A percentile compares a stretch with the other conserved stretches of the same genome.
phyloP scores from a whole-genome alignment of 2,888 invertebrate species.

The Malthinus seriepunctatus region DNA sequence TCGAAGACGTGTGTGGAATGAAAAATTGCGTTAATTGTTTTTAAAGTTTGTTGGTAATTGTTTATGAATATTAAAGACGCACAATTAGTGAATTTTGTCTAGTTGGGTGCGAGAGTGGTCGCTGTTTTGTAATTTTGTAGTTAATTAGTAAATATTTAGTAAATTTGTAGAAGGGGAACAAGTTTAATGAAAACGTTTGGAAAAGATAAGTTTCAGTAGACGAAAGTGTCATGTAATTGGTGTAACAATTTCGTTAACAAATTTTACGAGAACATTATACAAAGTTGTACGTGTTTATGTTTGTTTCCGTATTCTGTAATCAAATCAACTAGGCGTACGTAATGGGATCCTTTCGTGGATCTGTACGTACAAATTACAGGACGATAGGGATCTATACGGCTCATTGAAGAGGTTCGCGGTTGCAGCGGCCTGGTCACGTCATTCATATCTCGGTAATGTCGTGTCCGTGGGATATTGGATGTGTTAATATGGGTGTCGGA shows the following conservation, averaged over 20 bases:
- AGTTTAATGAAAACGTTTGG: not conserved
- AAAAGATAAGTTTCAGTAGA: constrained; percentile 9
- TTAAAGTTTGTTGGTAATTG: too few species aligned
- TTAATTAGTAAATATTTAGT: too few species aligned
- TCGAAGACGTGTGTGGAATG: too few species aligned
- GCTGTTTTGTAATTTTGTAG: too few species aligned
- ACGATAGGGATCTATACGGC: constrained; percentile 30
- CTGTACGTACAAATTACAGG: constrained; percentile 30
- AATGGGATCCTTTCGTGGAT: constrained; percentile 26
- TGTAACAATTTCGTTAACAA: constrained; percentile 18
- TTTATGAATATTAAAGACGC: too few species aligned
- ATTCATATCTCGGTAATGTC: constrained; percentile 56
- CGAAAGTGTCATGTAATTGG: constrained; percentile 9
- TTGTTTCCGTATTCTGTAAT: constrained; percentile 25
- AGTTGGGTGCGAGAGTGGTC: too few species aligned
- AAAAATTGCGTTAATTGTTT: too few species aligned
- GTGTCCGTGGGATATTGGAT: constrained; percentile 54
- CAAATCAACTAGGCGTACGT: constrained; percentile 27
- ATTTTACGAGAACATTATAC: constrained; percentile 24
- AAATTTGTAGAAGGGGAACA: too few species aligned
- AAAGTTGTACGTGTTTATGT: constrained; percentile 29
- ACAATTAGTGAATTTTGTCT: not conserved
- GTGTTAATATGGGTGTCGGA: constrained; percentile 56
- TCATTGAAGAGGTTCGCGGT: constrained; percentile 31
- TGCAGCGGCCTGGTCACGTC: constrained; percentile 50